phyloP scores from a whole-genome alignment of 2,888 invertebrate genomes.

The Stenurella melanura region DNA sequence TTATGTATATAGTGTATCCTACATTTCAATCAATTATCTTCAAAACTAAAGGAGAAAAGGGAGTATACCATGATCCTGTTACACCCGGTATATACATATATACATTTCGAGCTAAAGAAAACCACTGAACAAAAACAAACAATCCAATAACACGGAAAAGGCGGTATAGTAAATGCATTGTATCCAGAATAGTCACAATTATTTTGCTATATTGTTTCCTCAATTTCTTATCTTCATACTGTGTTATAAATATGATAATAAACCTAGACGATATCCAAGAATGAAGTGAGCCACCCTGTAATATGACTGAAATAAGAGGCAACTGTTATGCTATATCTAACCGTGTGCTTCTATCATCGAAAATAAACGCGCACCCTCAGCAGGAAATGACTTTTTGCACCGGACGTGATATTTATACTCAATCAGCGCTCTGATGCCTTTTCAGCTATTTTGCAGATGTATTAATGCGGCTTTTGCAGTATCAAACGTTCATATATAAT shows the following conservation, averaged over 20 bases:
- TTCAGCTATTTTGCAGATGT: slow-evolving; percentile 31
- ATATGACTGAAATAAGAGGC: slow-evolving; percentile 12
- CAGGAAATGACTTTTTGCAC: slow-evolving; percentile 44
- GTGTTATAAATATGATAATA: not conserved
- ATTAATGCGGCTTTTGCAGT: slow-evolving; percentile 11
- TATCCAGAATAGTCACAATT: not conserved
- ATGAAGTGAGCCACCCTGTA: slow-evolving; percentile 12
- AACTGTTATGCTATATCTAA: slow-evolving; percentile 2
- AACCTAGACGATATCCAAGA: not conserved
- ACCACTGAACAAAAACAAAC: not conserved
- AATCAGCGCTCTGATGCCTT: slow-evolving; percentile 38
- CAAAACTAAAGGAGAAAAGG: too few relatives aligned
- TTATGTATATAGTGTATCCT: too few relatives aligned
- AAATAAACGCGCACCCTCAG: slow-evolving; percentile 39
- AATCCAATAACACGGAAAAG: not conserved
- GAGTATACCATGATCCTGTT: too few relatives aligned
- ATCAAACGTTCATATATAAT: not conserved
- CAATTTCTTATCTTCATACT: not conserved
- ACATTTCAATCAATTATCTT: too few relatives aligned
- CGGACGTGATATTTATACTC: slow-evolving; percentile 46
- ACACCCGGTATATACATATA: too few relatives aligned
- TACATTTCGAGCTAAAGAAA: too few relatives aligned
- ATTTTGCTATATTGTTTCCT: not conserved
- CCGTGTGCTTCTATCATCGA: slow-evolving; percentile 19
- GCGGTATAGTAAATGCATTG: not conserved